A percentile compares a stretch with the other conserved stretches of the same genome.
Conservation (phyloP, 1,140 invertebrate species). For the Pseudomyrmex pallidus region DNA sequence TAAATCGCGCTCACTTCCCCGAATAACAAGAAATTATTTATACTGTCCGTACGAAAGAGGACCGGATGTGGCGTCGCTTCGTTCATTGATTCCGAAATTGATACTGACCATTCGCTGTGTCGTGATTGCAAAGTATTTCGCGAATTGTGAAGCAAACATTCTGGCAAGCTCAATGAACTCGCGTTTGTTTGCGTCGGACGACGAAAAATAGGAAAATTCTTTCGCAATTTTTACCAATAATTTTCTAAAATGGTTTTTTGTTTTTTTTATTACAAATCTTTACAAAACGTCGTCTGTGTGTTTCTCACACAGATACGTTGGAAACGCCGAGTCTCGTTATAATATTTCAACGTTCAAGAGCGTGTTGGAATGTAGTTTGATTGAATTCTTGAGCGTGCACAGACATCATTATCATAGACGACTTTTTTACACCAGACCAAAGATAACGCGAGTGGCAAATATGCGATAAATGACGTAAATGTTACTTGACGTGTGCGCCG, state of each 20-base stretch:
- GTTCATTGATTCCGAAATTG: slow-evolving; percentile 14
- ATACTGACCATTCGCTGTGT: slow-evolving; percentile 2
- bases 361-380: neutral
- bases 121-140: neutral
- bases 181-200: neutral
- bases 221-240: neutral
- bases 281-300: no score
- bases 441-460: slow-evolving; percentile 57
- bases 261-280: neutral
- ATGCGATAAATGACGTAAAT: slow-evolving; percentile 60
- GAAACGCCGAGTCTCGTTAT: neutral
- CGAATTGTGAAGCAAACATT: neutral
- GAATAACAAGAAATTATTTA: slow-evolving; percentile 58
- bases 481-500: slow-evolving; percentile 19
- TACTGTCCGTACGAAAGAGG: neutral
- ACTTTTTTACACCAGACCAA: slow-evolving; percentile 20
- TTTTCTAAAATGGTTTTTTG: neutral
- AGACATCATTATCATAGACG: slow-evolving; percentile 35
- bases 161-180: neutral
- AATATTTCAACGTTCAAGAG: neutral
- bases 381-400: neutral
- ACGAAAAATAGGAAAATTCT: neutral
- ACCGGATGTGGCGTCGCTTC: slow-evolving; percentile 8
- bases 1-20: slow-evolving; percentile 9
- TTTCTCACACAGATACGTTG: neutral